Evolutionary conservation across 2,113 vertebrate species (phyloP).

Genomic region (Pimephales promelas): DNA sequence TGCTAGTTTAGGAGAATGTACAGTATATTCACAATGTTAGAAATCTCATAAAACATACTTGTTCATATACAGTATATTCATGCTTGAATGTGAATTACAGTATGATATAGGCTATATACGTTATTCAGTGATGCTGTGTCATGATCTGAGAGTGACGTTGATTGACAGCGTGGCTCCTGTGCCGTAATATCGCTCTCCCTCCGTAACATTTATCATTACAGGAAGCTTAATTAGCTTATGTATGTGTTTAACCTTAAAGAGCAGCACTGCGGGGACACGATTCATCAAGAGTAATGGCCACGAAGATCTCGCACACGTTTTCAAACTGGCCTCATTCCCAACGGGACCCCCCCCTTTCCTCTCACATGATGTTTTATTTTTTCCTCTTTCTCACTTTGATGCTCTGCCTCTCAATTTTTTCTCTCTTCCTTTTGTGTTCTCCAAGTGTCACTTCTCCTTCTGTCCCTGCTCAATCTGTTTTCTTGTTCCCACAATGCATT

Average conservation of each 20-base stretch:
- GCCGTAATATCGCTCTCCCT: slow-evolving; percentile 27
- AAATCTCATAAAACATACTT: background rate
- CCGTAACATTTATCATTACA: slow-evolving; percentile 57
- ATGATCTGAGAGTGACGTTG: slow-evolving; percentile 26
- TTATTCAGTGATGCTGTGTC: background rate
- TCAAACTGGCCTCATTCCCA: slow-evolving; percentile 50
- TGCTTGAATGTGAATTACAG: background rate
- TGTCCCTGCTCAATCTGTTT: background rate
- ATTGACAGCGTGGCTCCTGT: slow-evolving; percentile 35
- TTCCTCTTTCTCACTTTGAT: background rate
- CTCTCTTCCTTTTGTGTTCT: background rate
- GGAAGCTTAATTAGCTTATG: slow-evolving; percentile 58
- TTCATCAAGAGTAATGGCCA: slow-evolving; percentile 51
- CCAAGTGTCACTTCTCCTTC: slow-evolving; percentile 20
- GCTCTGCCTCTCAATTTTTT: slow-evolving; percentile 30
- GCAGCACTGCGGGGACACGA: slow-evolving; percentile 52
- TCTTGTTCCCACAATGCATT: background rate
- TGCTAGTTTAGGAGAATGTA: background rate
- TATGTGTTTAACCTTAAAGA: slow-evolving; percentile 61
- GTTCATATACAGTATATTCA: background rate
- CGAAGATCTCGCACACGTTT: slow-evolving; percentile 41
- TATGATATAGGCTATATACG: background rate
- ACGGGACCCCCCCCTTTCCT: slow-evolving; percentile 33
- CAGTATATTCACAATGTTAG: background rate
- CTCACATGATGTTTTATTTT: background rate